Evolutionary conservation across 2,113 vertebrate genomes (phyloP), one percentile per base, ranked within the genome.

Genomic region (Arenaria interpres): DNA sequence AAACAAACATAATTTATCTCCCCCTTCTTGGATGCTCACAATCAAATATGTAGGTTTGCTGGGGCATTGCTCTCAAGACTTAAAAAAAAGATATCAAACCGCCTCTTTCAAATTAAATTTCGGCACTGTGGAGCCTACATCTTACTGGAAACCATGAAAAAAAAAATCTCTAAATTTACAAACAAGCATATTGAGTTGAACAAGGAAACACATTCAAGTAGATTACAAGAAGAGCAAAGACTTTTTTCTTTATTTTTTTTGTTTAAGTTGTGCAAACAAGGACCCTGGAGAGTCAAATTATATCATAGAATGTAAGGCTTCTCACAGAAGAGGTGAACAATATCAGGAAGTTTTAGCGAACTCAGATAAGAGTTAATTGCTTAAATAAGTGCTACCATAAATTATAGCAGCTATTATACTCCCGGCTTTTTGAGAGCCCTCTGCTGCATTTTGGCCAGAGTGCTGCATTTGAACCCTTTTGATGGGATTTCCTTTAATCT

Each of bases 321-420:
- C 88, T 90, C 83, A 78, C n/a, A 93, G 72, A 97, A 93, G 79
- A 96, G 83, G 77, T 89, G 74, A 91, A 90, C 88, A 94, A 94
- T 94, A 90, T 96, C 90, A 90, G 92, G 90, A 96, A 96, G 92
- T 92, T 93, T 95, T 97, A 86, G 80, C 17, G 16, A 93, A 87
- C 48, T 62, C 82, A 90, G 93, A 93, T 94, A 97, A 93, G 83
- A 95, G 35, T 91, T 93, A 96, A 93, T 96, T 93, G 68, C 95
- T 93, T 88, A 84, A 96, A 39, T 94, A 93, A 87, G 48, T 68
- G 69, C 56, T 84, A 81, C 50, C 43, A 78, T 93, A 93, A 96
- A 97, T 94, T 90, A 88, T 22, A 74, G 68, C 56, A 68, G 43
- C 88, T 86, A 77, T 94, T 92, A 91, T 78, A 78, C 48, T 71